These are phyloP conservation scores for Tinea trinotella DNA, from an alignment of 2,888 invertebrate species.

Conservation along the genomic window DNA sequence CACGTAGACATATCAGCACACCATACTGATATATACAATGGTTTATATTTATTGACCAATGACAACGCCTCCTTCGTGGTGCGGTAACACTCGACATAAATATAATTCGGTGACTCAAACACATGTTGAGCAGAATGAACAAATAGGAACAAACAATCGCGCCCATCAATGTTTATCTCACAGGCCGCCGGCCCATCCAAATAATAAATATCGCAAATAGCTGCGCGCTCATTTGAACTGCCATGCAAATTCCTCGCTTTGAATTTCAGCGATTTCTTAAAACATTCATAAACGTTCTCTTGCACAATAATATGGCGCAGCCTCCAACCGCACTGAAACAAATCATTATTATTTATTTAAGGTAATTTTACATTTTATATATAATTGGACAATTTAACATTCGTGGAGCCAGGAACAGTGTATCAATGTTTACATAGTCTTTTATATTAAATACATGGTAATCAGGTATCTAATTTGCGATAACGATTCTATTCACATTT, in stretches of 20 bases:
- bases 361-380: too few species aligned
- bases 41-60: conserved; percentile 26
- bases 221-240: neutral
- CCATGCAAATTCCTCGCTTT: conserved; percentile 21
- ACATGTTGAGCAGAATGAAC: neutral
- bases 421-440: too few species aligned
- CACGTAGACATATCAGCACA: conserved; percentile 34
- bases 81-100: conserved; percentile 39
- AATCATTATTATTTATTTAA: too few species aligned
- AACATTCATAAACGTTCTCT: conserved; percentile 35
- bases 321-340: conserved; percentile 38
- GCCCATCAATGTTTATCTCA: too few species aligned
- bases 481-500: too few species aligned
- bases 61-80: conserved; percentile 41
- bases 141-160: neutral
- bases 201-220: neutral
- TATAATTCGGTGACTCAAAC: too few species aligned
- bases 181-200: too few species aligned
- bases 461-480: too few species aligned
- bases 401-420: too few species aligned
- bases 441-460: too few species aligned
- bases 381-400: too few species aligned
- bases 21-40: conserved; percentile 40
- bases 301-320: conserved; percentile 38
- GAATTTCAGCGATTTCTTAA: conserved; percentile 30